Evolutionary conservation across 1,140 invertebrate genomes (phyloP).

Genomic region (Diorhabda sublineata): DNA sequence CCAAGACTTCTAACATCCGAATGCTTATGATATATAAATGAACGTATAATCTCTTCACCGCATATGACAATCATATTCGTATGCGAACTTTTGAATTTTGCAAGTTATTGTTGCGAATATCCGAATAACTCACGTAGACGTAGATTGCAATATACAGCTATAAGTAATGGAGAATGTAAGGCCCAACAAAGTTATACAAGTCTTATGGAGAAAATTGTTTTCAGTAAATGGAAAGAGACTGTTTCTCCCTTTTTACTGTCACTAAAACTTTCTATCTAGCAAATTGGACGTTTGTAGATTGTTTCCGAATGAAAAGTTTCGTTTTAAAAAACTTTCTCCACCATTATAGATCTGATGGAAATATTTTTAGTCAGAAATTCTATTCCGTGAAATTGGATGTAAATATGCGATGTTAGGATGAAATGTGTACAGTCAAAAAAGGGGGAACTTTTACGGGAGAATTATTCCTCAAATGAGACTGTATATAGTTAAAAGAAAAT

Average conservation of each 20-base stretch:
- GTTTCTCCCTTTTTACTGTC: slow-evolving; percentile 2
- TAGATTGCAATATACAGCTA: no score
- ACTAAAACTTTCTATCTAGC: neutral
- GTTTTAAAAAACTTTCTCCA: neutral
- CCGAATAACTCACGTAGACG: no score
- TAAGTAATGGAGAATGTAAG: neutral
- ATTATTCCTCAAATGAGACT: no score
- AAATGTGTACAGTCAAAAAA: no score
- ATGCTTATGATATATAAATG: no score
- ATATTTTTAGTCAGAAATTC: neutral
- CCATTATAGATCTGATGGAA: neutral
- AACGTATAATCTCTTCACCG: no score
- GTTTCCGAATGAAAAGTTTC: neutral
- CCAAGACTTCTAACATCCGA: no score
- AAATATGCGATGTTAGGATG: neutral
- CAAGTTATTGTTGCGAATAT: no score
- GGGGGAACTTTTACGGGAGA: no score
- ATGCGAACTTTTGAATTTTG: no score
- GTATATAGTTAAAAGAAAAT: no score
- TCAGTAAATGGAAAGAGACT: neutral
- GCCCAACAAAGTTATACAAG: neutral
- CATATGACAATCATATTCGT: no score
- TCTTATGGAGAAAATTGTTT: neutral
- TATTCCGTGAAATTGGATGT: neutral
- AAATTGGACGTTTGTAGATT: neutral